Conservation (phyloP, 2,888 invertebrate genomes). For the Drosophila tanythrix region DNA sequence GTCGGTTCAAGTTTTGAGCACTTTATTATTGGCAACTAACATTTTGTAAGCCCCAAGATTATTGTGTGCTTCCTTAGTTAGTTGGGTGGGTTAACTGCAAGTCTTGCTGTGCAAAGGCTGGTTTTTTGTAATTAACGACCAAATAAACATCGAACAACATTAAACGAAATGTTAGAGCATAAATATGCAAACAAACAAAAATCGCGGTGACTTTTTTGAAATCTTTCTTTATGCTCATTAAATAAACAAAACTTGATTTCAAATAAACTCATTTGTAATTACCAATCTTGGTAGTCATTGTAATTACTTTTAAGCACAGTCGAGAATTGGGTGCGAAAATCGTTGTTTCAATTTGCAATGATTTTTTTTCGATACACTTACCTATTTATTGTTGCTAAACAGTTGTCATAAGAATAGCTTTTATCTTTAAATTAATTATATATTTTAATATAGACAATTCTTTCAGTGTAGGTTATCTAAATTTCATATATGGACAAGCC, state of each 20-base stretch:
- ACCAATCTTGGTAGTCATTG: neutral
- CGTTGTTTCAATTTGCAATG: neutral
- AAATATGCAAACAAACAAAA: too few species aligned
- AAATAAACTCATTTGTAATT: neutral
- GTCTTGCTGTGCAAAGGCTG: neutral
- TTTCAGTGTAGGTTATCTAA: slow-evolving; percentile 4
- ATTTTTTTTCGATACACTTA: neutral
- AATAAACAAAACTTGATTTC: neutral
- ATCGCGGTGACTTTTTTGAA: neutral
- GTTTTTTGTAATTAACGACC: neutral
- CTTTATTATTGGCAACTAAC: slow-evolving; percentile 33
- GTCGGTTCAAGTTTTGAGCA: slow-evolving; percentile 23
- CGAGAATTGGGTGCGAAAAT: neutral
- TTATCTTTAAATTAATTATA: neutral
- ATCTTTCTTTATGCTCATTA: neutral
- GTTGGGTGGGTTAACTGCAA: neutral
- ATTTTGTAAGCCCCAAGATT: slow-evolving; percentile 7
- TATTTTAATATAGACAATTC: neutral
- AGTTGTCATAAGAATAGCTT: neutral
- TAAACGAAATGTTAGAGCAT: neutral
- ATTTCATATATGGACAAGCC: neutral
- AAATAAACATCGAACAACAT: neutral
- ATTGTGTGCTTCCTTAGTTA: slow-evolving; percentile 5
- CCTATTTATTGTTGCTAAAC: neutral
- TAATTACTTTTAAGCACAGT: neutral